Percentiles rank a stretch among this genome's conserved stretches.
These are phyloP conservation scores for Cnemophilus loriae DNA, from an alignment of 2,113 vertebrate genomes.

Conservation along the genomic window DNA sequence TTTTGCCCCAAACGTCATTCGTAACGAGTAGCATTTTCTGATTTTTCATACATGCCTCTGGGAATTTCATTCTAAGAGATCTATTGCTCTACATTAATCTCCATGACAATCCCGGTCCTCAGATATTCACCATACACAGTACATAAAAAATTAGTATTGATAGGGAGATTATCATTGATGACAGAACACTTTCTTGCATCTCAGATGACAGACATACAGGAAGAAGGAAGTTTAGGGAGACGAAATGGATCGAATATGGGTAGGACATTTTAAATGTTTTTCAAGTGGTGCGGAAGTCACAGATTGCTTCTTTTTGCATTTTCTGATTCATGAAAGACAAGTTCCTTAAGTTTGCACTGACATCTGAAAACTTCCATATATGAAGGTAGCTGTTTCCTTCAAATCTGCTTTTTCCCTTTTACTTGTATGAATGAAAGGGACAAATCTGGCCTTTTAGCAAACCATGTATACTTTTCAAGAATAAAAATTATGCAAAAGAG, in stretches of 20 bases:
- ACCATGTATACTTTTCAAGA: not conserved
- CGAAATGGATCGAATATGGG: fast-evolving
- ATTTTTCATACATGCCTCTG: not conserved
- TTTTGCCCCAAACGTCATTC: not conserved
- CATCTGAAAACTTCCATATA: not conserved
- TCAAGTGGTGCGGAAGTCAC: not conserved
- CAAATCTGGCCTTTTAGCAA: not conserved
- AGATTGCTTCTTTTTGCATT: not conserved
- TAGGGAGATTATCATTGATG: not conserved
- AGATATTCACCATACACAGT: not conserved
- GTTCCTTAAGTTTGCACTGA: not conserved
- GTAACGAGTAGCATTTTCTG: not conserved
- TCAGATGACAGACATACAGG: not conserved
- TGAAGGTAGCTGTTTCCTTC: not conserved
- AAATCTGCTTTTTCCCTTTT: not conserved
- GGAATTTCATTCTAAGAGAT: not conserved
- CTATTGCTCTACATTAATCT: not conserved
- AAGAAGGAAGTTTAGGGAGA: not conserved
- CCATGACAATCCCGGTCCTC: not conserved
- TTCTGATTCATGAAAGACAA: not conserved
- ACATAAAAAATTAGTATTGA: not conserved
- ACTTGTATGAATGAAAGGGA: not conserved
- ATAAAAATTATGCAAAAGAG: not conserved
- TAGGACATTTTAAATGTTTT: not conserved
- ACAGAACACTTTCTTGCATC: not conserved